Base-by-base conservation (phyloP, 2,888 invertebrate genomes). In the Orthosia incerta region DNA sequence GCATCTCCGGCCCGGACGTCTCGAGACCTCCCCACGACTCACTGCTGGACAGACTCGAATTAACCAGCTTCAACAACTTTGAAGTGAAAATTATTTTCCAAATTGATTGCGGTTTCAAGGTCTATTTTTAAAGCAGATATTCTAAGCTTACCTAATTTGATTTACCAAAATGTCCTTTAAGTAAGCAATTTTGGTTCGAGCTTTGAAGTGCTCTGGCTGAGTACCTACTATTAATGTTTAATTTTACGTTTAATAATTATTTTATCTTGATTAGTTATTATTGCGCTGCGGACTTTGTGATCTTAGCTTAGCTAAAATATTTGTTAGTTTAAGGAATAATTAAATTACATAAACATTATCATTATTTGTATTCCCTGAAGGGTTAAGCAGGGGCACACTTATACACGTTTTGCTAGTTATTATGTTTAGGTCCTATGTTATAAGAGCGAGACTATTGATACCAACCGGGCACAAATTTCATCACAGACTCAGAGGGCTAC, bases 1-100 rank as follows among this genome's bases (percentile, higher is more conserved):
- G 75, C 76, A 82, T 87, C 81, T 88, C 89, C 85, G 83, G 77
- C 78, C 79, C 85, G 84, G 86, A 87, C 77, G 83, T 76, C 78
- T 80, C 71, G 63, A 80, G 85, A 50, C 59, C 66, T 53, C 20
- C 53, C 57, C 59, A 39, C 39, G 1, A 15, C 39, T 13, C 39
- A 13, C 59, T 55, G 39, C 56, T 67, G 66, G 64, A 74, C 46
- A 67, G 66, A 50, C 72, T 69, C 61, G 39, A 59, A 67, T 74
- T 76, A 75, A 57, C 64, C 67, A 61, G 71, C 31, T 56, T 48
- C n/a, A 68, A 65, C 73, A 76, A 84, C 69, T 82, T 72, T 66
- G 50, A 72, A 85, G 71, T 72, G 57, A 55, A 71, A 72, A 85
- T 74, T 74, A 76, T 74, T 82, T 69, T 50, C 26, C 12, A 56